Evolutionary conservation across 2,797 vertebrate species (phyloP).

Genomic region (Capromys pilorides): DNA sequence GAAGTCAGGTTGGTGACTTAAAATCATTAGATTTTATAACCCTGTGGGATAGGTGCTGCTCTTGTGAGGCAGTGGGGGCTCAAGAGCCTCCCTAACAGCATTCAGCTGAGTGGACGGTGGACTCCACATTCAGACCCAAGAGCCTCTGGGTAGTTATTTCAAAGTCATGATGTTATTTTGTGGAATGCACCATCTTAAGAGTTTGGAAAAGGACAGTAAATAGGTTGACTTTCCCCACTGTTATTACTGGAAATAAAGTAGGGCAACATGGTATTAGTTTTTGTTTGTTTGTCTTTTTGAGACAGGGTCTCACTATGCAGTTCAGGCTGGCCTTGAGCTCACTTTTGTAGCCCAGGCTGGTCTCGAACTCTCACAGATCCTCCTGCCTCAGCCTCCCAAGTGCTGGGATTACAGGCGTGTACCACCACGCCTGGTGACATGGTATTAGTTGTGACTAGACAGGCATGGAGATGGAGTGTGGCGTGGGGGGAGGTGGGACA

Average conservation of each 20-base stretch:
- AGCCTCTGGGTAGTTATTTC: background rate
- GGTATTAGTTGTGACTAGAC: background rate
- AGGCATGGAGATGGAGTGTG: background rate
- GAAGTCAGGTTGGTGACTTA: accelerated
- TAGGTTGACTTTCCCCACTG: background rate
- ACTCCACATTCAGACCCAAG: background rate
- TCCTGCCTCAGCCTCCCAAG: no score
- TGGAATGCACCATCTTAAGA: background rate
- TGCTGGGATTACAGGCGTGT: no score
- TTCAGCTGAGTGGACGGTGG: no score
- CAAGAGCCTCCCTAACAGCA: background rate
- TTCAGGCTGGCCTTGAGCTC: no score
- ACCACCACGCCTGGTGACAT: no score
- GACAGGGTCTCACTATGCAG: no score
- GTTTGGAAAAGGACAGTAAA: background rate
- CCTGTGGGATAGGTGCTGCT: background rate
- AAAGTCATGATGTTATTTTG: background rate
- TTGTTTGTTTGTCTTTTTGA: no score
- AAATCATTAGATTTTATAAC: background rate
- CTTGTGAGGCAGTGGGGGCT: no score
- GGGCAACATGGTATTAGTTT: background rate
- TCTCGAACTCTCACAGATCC: no score
- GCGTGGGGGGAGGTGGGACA: background rate
- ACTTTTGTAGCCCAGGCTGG: no score
- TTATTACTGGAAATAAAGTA: background rate